A percentile compares a stretch with the other conserved stretches of the same genome.
phyloP scores from a whole-genome alignment of 2,113 vertebrate species.

The Nerophis ophidion region DNA sequence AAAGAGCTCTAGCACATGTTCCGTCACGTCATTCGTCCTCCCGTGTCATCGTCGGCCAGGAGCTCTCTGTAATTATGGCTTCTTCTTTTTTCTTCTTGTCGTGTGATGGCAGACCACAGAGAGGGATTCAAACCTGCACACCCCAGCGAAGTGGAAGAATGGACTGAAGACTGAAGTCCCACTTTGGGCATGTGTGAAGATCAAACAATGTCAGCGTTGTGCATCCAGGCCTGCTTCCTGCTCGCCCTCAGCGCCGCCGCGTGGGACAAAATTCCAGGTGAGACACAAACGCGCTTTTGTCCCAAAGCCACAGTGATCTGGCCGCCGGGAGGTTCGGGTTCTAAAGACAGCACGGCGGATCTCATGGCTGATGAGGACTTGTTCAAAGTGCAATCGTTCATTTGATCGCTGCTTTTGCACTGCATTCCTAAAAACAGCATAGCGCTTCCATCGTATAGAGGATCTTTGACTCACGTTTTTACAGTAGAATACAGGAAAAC shows the following conservation, averaged over 20 bases:
- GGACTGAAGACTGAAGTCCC: conserved; percentile 11
- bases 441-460: too few species aligned
- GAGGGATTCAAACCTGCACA: conserved; percentile 15
- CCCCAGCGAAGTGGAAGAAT: conserved; percentile 2
- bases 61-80: conserved; percentile 40
- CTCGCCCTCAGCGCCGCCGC: conserved; percentile 38
- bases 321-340: neutral
- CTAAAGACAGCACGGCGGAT: neutral
- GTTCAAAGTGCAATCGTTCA: too few species aligned
- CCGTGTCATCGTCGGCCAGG: conserved; percentile 7
- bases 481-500: too few species aligned
- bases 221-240: conserved; percentile 46
- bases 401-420: too few species aligned
- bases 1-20: conserved; percentile 14
- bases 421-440: too few species aligned
- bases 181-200: conserved; percentile 8
- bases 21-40: conserved; percentile 4
- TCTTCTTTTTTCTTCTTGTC: neutral
- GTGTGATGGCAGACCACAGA: conserved; percentile 26
- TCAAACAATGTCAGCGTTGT: conserved; percentile 41
- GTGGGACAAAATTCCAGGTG: conserved; percentile 58
- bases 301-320: conserved; percentile 6
- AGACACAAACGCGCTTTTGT: conserved; percentile 52
- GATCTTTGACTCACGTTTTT: too few species aligned
- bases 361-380: too few species aligned